Percentiles rank a stretch among this genome's conserved stretches.
Conservation (phyloP, 1,140 invertebrate genomes). For the Diabrotica undecimpunctata region DNA sequence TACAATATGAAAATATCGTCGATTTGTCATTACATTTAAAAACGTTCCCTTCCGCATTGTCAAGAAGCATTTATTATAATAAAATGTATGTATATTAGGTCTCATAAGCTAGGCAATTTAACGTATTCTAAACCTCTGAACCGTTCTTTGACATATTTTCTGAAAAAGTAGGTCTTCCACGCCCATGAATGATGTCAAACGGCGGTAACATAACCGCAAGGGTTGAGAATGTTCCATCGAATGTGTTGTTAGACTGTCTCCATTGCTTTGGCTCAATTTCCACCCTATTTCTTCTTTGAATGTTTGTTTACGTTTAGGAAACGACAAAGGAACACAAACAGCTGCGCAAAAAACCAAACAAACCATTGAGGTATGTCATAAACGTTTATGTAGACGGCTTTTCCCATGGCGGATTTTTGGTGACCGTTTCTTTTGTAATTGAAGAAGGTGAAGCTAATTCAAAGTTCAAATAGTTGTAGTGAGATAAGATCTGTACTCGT, state of each 20-base stretch:
- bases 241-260: conserved; percentile 31
- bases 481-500: no score
- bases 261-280: conserved; percentile 34
- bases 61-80: no score
- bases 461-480: background rate
- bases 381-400: background rate
- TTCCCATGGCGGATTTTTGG: background rate
- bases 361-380: background rate
- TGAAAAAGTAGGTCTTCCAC: background rate
- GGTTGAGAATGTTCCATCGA: conserved; percentile 33
- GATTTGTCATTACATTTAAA: no score
- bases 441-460: background rate
- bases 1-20: no score
- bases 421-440: background rate
- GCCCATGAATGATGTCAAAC: conserved; percentile 13
- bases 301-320: conserved; percentile 22
- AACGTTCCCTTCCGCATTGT: no score
- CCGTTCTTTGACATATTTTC: background rate
- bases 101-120: no score
- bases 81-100: no score
- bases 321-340: conserved; percentile 11
- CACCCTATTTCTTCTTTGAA: conserved; percentile 22
- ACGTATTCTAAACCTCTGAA: no score
- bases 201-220: conserved; percentile 30
- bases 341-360: conserved; percentile 10